Base-by-base conservation (phyloP, 2,797 vertebrate genomes). In the Lacerta bilineata region DNA sequence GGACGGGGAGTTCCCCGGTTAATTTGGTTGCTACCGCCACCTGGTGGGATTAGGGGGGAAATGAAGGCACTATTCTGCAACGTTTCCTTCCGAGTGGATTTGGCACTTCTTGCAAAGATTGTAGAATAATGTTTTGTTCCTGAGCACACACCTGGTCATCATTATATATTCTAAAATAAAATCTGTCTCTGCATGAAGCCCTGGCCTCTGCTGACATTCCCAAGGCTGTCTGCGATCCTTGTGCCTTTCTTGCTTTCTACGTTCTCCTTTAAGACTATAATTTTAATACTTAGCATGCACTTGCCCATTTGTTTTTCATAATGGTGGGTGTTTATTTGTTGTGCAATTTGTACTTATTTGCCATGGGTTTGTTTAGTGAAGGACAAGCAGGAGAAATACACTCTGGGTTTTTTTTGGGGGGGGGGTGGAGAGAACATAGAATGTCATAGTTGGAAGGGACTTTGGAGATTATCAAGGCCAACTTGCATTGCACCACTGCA, bases 1-100 rank as follows among this genome's bases (percentile, higher is more conserved):
- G 36, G 41, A 61, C 43, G 20, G 0, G 0, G 3, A 4, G 10
- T 3, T 43, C 72, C 0, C 0, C 75, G 59, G 13, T 87, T 95
- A 4, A 64, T 84, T 5, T 72, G 88, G 93, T 89, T 92, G 86
- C 91, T 94, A 9, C 59, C 93, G 96, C 96, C 97, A 95, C 83
- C 96, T 96, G 83, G 86, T 93, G 96, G 94, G 69, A 5, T 0
- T 29, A 75, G 0, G 0, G 27, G 50, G 72, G 85, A 87, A 92
- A 79, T 74, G 10, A 86, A 27, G 29, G 25, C 23, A 27, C 0
- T 0, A 25, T 46, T 2, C 0, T 66, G 66, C 2, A 36, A 2
- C 1, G 23, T 43, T 64, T 5, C 3, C 41, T 61, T 84, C 43
- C 43, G 69, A 71, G 33, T 4, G 68, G 46, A 0, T 13, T 59